These are phyloP conservation scores for Lypha dubia DNA, from an alignment of 2,888 invertebrate genomes.

Conservation along the genomic window DNA sequence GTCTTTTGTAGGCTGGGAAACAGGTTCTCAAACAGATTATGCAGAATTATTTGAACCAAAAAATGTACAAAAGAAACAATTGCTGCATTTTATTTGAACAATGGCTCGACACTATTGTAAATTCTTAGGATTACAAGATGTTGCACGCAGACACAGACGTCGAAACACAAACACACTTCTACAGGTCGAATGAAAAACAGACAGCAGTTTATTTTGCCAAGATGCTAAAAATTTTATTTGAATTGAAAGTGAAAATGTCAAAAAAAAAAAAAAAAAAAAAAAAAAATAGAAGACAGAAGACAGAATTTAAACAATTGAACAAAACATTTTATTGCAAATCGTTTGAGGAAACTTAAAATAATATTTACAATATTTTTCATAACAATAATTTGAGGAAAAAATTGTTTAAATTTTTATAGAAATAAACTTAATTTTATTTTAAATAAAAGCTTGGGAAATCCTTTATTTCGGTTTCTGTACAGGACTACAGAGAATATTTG, in stretches of 20 bases:
- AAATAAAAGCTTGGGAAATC: too few relatives aligned
- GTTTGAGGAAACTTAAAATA: constrained; percentile 16
- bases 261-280: too few relatives aligned
- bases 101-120: constrained; percentile 53
- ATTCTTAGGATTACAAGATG: constrained; percentile 55
- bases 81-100: constrained; percentile 51
- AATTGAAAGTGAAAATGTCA: background rate
- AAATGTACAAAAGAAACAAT: constrained; percentile 34
- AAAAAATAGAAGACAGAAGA: background rate
- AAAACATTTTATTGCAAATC: constrained; percentile 34
- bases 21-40: constrained; percentile 44
- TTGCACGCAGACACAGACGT: background rate
- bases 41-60: constrained; percentile 19
- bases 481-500: too few relatives aligned
- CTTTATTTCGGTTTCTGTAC: too few relatives aligned
- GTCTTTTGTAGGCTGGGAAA: constrained; percentile 35
- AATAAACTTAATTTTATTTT: too few relatives aligned
- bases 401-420: too few relatives aligned
- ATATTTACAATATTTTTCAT: background rate
- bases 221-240: constrained; percentile 18
- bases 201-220: constrained; percentile 28
- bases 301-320: constrained; percentile 33
- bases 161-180: background rate
- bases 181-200: background rate
- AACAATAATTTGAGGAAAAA: background rate